Percentiles rank a stretch among this genome's conserved stretches.
Evolutionary conservation across 2,797 vertebrate genomes (phyloP).

Genomic region (Gymnopithys bicolor): DNA sequence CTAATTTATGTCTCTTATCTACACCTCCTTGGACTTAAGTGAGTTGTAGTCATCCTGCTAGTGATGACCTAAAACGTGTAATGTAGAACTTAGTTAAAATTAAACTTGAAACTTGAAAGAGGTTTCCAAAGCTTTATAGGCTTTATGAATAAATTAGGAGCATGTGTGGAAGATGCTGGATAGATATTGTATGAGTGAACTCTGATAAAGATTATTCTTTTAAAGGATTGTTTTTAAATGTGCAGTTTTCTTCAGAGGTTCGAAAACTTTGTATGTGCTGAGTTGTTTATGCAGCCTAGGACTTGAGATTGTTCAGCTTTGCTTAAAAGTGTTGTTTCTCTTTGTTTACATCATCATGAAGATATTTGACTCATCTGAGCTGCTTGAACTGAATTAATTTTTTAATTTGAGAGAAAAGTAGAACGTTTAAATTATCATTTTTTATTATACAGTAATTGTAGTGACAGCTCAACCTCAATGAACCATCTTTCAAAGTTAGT

Average conservation of each 20-base stretch:
- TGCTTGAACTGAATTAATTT: not conserved
- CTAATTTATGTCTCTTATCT: not conserved
- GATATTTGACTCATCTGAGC: slow-evolving; percentile 19
- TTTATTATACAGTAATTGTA: slow-evolving; percentile 46
- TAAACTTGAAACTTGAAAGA: not conserved
- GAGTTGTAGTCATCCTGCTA: not conserved
- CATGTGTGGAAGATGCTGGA: not conserved
- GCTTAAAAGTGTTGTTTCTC: slow-evolving; percentile 4
- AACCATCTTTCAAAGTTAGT: slow-evolving; percentile 25
- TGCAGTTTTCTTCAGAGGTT: not conserved
- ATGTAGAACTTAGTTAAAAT: not conserved
- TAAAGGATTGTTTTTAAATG: not conserved
- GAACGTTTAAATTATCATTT: slow-evolving; percentile 47
- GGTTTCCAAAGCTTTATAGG: not conserved
- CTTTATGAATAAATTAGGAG: not conserved
- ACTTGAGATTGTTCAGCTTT: not conserved
- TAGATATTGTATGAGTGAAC: not conserved
- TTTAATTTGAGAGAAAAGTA: slow-evolving; percentile 36
- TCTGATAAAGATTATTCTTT: not conserved
- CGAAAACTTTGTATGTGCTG: not conserved
- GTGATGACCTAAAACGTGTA: not conserved
- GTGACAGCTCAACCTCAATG: slow-evolving; percentile 40
- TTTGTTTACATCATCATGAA: slow-evolving; percentile 15
- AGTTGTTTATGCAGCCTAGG: not conserved
- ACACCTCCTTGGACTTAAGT: not conserved